Evolutionary conservation across 2,113 vertebrate species (phyloP).

Genomic region (Phyllopteryx taeniolatus): DNA sequence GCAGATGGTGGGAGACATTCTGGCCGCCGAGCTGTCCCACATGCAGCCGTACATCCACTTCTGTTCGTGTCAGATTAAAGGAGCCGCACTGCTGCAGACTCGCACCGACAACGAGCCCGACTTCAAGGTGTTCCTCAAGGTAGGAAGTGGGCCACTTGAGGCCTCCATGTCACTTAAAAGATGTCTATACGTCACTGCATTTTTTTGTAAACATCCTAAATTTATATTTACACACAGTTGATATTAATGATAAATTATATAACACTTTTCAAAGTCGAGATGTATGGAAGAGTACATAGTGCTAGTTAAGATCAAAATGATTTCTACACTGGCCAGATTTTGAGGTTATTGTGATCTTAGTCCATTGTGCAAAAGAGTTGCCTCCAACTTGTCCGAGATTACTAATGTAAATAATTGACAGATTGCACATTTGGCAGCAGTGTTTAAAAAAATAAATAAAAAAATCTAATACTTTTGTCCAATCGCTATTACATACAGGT

Average conservation of each 20-base stretch:
- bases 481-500: neutral
- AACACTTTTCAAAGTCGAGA: neutral
- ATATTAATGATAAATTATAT: neutral
- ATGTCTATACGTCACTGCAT: neutral
- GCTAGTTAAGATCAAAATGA: too few relatives aligned
- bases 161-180: neutral
- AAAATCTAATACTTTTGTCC: neutral
- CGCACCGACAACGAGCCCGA: constrained; percentile 87
- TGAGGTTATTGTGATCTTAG: too few relatives aligned
- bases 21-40: constrained; percentile 85
- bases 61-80: constrained; percentile 93
- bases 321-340: too few relatives aligned
- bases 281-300: too few relatives aligned
- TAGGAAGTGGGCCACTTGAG: constrained; percentile 37
- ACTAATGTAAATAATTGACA: too few relatives aligned
- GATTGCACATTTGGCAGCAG: too few relatives aligned
- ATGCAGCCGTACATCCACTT: constrained; percentile 96
- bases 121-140: constrained; percentile 94
- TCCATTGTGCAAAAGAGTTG: too few relatives aligned
- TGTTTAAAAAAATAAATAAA: too few relatives aligned
- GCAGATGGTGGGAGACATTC: constrained; percentile 88
- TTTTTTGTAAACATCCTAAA: neutral
- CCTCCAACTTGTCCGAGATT: too few relatives aligned
- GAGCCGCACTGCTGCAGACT: constrained; percentile 83
- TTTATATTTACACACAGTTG: neutral